Conservation (phyloP, 2,888 invertebrate species). For the Adela reaumurella region DNA sequence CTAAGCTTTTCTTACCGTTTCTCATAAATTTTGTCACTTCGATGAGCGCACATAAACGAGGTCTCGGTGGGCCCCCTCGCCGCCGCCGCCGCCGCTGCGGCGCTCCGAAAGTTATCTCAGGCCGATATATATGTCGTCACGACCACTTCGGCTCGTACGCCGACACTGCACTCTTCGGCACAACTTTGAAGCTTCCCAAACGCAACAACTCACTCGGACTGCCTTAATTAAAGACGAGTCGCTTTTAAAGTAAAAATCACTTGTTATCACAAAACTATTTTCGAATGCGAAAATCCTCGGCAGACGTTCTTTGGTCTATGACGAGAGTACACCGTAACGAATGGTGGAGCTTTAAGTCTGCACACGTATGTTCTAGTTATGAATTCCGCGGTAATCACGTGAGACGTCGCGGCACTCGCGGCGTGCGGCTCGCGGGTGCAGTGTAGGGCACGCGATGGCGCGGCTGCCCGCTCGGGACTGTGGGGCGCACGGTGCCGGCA, state of each 20-base stretch:
- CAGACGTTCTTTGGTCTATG: too few relatives aligned
- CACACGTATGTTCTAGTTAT: neutral
- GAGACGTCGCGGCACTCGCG: slow-evolving; percentile 18
- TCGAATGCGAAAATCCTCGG: too few relatives aligned
- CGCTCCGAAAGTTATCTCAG: neutral
- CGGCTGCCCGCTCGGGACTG: slow-evolving; percentile 23
- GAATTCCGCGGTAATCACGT: neutral
- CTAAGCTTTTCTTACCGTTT: slow-evolving; percentile 46
- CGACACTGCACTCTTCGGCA: too few relatives aligned
- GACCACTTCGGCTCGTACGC: too few relatives aligned
- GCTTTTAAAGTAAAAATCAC: too few relatives aligned
- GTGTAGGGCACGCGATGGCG: neutral
- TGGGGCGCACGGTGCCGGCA: slow-evolving; percentile 26
- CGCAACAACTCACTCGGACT: too few relatives aligned
- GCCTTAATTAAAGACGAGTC: too few relatives aligned
- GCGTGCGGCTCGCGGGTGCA: slow-evolving; percentile 12
- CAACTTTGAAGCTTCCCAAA: too few relatives aligned
- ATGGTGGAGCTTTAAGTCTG: too few relatives aligned
- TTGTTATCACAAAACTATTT: too few relatives aligned
- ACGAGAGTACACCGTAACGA: too few relatives aligned
- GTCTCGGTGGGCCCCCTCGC: slow-evolving; percentile 30
- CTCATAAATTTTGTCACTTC: slow-evolving; percentile 52
- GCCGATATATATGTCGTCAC: neutral
- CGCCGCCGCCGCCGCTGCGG: slow-evolving; percentile 10
- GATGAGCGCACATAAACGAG: slow-evolving; percentile 39